phyloP scores from a whole-genome alignment of 2,888 invertebrate genomes.

The Diaphora mendica region DNA sequence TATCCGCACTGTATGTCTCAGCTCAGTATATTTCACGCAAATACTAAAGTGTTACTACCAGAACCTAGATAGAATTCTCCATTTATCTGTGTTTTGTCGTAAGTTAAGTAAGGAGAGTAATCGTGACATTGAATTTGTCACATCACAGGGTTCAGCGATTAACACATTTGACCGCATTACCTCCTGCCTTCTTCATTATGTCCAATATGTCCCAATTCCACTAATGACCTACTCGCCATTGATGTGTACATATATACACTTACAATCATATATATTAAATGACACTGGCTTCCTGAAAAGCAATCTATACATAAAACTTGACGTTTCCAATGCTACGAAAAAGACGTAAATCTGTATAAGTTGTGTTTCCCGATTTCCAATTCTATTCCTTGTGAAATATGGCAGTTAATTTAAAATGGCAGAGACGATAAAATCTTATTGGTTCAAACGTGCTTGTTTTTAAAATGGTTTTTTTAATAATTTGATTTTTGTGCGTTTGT shows the following conservation, averaged over 20 bases:
- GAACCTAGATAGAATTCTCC: background rate
- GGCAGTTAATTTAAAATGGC: background rate
- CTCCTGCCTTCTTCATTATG: background rate
- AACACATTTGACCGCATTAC: conserved; percentile 4
- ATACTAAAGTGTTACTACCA: background rate
- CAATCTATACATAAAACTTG: background rate
- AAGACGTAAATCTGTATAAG: background rate
- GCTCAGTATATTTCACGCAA: background rate
- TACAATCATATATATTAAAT: background rate
- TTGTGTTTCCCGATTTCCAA: background rate
- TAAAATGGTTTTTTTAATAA: background rate
- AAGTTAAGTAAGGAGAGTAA: background rate
- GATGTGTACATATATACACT: background rate
- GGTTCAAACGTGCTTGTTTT: background rate
- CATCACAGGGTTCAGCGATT: conserved; percentile 3
- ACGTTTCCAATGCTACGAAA: background rate
- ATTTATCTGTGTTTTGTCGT: background rate
- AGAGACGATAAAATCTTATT: background rate
- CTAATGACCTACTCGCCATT: conserved; percentile 1
- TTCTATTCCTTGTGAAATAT: background rate
- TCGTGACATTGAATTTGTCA: conserved; percentile 1
- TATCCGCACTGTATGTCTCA: background rate
- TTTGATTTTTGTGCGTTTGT: background rate
- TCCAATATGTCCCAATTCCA: background rate
- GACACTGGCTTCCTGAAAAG: background rate